These are phyloP conservation scores for Drosophila tropicalis DNA, from an alignment of 1,140 invertebrate genomes.

Conservation along the genomic window DNA sequence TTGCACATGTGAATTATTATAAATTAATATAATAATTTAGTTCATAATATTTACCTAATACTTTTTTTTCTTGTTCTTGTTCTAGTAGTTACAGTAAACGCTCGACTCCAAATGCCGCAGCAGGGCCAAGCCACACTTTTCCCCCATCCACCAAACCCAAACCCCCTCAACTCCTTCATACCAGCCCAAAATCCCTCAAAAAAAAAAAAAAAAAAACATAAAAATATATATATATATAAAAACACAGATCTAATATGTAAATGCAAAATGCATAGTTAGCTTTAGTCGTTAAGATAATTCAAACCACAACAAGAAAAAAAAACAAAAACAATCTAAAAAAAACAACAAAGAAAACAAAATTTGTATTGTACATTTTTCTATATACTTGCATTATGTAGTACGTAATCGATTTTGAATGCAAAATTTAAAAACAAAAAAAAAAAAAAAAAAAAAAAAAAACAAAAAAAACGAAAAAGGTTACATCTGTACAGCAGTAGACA, in stretches of 20 bases:
- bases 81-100: constrained; percentile 60
- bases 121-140: constrained; percentile 36
- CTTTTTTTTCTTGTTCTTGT: constrained; percentile 4
- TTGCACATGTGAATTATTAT: constrained; percentile 69
- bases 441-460: constrained; percentile 9
- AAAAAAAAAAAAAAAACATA: background rate
- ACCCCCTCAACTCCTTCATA: constrained; percentile 30
- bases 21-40: constrained; percentile 67
- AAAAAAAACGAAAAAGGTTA: constrained; percentile 60
- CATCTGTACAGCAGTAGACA: constrained; percentile 71
- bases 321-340: constrained; percentile 31
- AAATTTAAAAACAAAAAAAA: constrained; percentile 32
- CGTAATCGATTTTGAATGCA: constrained; percentile 48
- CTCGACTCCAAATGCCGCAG: constrained; percentile 68
- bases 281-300: constrained; percentile 25
- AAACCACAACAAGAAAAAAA: constrained; percentile 32
- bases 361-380: constrained; percentile 77
- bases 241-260: constrained; percentile 26
- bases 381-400: constrained; percentile 51
- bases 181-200: constrained; percentile 24
- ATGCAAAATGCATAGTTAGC: constrained; percentile 21
- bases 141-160: constrained; percentile 38
- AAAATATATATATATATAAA: constrained; percentile 33
- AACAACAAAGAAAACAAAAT: constrained; percentile 48
- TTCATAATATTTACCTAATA: constrained; percentile 46